phyloP scores from a whole-genome alignment of 2,113 vertebrate species.

The Corythoichthys haematopterus region DNA sequence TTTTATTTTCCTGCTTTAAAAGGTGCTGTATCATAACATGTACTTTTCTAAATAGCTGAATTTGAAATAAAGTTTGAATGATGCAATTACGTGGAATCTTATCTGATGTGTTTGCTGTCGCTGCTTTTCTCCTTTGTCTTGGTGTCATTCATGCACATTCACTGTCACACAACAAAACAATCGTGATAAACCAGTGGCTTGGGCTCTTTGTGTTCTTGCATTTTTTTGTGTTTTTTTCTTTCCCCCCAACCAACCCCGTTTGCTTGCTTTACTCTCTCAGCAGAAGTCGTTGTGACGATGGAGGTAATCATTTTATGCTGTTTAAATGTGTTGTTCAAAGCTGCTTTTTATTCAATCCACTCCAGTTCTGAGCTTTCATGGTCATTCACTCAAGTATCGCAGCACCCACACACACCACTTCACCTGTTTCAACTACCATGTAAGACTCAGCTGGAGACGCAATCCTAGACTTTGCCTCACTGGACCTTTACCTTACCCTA shows the following conservation, averaged over 20 bases:
- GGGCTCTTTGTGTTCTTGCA: constrained; percentile 30
- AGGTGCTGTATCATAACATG: constrained; percentile 40
- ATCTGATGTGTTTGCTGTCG: constrained; percentile 11
- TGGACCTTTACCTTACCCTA: constrained; percentile 13
- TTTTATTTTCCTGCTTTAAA: constrained; percentile 21
- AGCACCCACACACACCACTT: constrained; percentile 16
- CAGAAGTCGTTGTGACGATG: constrained; percentile 50
- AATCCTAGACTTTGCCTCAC: constrained; percentile 29
- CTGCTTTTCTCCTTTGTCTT: neutral
- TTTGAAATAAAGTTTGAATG: constrained; percentile 37
- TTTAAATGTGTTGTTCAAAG: constrained; percentile 23
- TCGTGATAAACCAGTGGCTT: constrained; percentile 13
- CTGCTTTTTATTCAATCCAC: constrained; percentile 16
- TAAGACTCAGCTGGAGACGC: constrained; percentile 34
- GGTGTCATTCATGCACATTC: neutral
- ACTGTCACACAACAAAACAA: constrained; percentile 5
- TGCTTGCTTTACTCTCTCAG: constrained; percentile 43
- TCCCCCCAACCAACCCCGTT: constrained; percentile 5
- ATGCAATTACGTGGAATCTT: constrained; percentile 36
- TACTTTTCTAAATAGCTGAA: constrained; percentile 42
- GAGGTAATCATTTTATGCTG: constrained; percentile 60
- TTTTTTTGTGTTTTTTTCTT: constrained; percentile 26
- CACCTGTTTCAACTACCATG: constrained; percentile 27
- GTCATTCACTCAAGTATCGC: constrained; percentile 5
- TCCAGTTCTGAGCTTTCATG: constrained; percentile 25